Base-by-base conservation (phyloP, 2,113 vertebrate species). In the Halcyon senegalensis region DNA sequence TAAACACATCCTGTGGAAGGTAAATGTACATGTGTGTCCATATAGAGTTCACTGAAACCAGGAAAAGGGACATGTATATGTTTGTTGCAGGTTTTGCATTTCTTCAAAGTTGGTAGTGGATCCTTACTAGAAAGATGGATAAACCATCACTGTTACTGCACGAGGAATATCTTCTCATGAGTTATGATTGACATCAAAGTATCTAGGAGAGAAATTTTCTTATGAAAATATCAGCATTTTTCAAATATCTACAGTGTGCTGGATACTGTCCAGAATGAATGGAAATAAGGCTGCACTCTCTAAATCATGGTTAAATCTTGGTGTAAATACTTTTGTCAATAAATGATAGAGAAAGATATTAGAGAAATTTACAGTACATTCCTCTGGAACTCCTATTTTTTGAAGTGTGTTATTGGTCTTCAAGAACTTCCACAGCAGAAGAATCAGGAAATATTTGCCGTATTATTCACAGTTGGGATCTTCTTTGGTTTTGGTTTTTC, bases 61-160 rank as follows among this genome's bases (percentile, higher is more conserved):
- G 28, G 50, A 68, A 59, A 87, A 60, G 18, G 2, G 11, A 39
- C 11, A 13, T 3, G 1, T 6, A 78, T 46, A 50, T 27, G 0
- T 1, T 33, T 0, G 0, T 12, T 66, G 11, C 8, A 48, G 14
- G 9, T 13, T 89, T 89, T 86, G 5, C 6, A 41, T 66, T 73
- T 86, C 46, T 74, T n/a, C 16, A 43, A 55, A 75, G 5, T 1
- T 66, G 16, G 6, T 51, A 62, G 13, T 20, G 6, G 5, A 27
- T 51, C 16, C 17, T 81, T 27, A 37, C 2, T 9, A 43, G 21
- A 67, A 93, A 50, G 30, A 5, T 70, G 3, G 18, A 70, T 27
- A 48, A 41, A 55, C 7, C 11, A 3, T 20, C 12, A 69, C 16
- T 2, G 1, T 73, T 69, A 44, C 14, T 39, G 23, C 19, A 44